Conservation (phyloP, 2,113 vertebrate genomes). For the Ceyx margarethae region DNA sequence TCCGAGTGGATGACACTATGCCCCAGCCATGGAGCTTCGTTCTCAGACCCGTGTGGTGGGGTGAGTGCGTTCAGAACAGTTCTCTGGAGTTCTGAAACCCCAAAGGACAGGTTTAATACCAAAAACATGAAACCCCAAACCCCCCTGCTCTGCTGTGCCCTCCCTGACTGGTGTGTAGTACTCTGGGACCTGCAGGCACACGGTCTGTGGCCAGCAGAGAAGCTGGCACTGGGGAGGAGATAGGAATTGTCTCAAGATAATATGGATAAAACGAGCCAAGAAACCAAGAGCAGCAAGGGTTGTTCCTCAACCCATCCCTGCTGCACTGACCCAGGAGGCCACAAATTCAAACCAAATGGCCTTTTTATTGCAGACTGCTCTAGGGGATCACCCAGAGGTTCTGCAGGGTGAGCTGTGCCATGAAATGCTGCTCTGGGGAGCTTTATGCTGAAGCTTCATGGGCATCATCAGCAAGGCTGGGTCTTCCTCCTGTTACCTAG, state of each 20-base stretch:
- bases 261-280: background rate
- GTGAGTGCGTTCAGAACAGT: background rate
- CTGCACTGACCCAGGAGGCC: background rate
- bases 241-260: background rate
- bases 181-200: accelerated
- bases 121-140: background rate
- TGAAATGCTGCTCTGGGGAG: background rate
- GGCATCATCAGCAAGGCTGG: background rate
- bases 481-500: background rate
- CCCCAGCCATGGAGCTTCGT: conserved; percentile 8
- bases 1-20: conserved; percentile 54
- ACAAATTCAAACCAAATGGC: background rate
- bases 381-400: background rate
- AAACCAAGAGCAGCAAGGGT: background rate
- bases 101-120: background rate
- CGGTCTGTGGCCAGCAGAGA: background rate
- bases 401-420: background rate
- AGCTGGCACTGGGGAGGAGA: background rate
- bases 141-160: background rate
- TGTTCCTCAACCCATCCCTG: background rate
- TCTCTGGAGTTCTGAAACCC: background rate
- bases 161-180: background rate
- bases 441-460: background rate
- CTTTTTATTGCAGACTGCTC: background rate
- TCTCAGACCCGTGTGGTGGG: background rate